Base-by-base conservation (phyloP, 2,888 invertebrate genomes). In the Crepidodera aurea region DNA sequence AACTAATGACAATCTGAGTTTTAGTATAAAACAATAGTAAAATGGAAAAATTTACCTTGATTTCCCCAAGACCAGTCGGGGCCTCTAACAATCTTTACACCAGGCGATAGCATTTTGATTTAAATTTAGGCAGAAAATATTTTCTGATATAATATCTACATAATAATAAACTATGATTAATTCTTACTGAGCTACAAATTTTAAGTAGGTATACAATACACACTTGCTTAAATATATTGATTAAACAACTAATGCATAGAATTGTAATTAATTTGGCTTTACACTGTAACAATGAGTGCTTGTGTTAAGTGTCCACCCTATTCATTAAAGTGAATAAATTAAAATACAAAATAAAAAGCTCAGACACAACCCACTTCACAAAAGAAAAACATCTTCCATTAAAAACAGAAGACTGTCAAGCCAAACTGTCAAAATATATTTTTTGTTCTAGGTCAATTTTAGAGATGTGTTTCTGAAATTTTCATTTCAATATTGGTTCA, bases 31-130 rank as follows among this genome's bases (percentile, higher is more conserved):
- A 29, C n/a, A 37, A 27, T 22, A 39, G 27, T 54, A 34, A 44
- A 57, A 53, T 37, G 10, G 22, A 27, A 42, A 22, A 50, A 32
- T 53, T 56, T 80, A 86, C 86, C 86, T 84, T 92, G 92, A 78
- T 90, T 87, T 56, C 84, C 86, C 93, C 93, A 93, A 76, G 87
- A 86, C 93, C 93, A 93, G 80, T 93, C 91, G 29, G 89, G 89
- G 12, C 93, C 93, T 56, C 93, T 84, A 7, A 92, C 90, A 58
- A 93, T 92, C 70, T 92, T 83, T 64, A 91, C 82, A 39, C 92
- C 92, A 48, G 89, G 87, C 72, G 87, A 86, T 78, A 89, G 76
- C 86, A 87, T 87, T 32, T 29, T 32, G 12, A 27, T 29, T 29
- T 12, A 18, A 27, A 22, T 27, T 48, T 10, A 48, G 25, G 8